Evolutionary conservation across 2,888 invertebrate species (phyloP), one percentile per base, ranked within the genome.

Genomic region (Tipula unca): DNA sequence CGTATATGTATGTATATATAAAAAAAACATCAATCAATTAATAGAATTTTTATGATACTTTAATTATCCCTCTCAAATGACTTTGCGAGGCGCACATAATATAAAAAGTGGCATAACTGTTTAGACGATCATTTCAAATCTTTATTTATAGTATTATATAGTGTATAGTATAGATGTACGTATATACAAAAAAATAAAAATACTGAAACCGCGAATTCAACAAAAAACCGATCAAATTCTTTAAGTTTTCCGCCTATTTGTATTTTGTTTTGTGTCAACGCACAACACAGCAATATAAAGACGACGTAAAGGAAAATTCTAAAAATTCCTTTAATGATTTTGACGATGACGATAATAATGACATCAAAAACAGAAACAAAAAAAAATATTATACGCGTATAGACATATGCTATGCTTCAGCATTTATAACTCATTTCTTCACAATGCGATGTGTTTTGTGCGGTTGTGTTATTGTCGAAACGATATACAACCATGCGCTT

Each of bases 1-100:
- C 39, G 39, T 39, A n/a, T 39, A 13, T 13, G 39, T 39, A 39
- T 39, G 13, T 10, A 39, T 25, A 10, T 69, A 48, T 3, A 13
- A 69, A 69, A 48, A 69, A 69, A 69, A 25, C 25, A 69, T 69
- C 69, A 69, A 69, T 69, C 69, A 69, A 69, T 69, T 69, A 69
- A 69, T 69, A 69, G 69, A 69, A 69, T 69, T 69, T 69, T 69
- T 69, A 69, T 69, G 69, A 69, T 69, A 69, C 69, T 69, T 69
- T 69, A 69, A 69, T 69, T 69, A 69, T 69, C 69, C 69, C 69
- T 69, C 25, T 69, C 25, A 10, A 69, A 69, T 69, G 69, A 25
- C 10, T 25, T 25, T 69, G 69, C 69, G 69, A 69, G 25, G 69
- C 69, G 69, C 69, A 69, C 69, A 69, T 32, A 0, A 32, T 69